These are phyloP conservation scores for Oreochromis mossambicus DNA, from an alignment of 2,797 vertebrate genomes.

Conservation along the genomic window DNA sequence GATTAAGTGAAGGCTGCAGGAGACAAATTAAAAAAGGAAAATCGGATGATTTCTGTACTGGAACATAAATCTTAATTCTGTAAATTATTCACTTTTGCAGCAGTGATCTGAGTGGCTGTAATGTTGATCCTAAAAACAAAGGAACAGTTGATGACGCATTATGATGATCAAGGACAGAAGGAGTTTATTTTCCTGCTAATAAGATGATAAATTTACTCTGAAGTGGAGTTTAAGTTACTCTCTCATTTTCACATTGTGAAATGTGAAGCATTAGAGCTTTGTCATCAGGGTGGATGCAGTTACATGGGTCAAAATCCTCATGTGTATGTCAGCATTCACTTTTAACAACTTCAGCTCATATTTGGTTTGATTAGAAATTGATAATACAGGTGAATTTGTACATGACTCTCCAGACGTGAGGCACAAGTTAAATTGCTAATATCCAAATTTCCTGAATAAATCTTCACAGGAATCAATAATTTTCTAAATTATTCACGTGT, in stretches of 20 bases:
- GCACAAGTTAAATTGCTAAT: neutral
- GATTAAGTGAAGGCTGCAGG: neutral
- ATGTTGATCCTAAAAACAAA: neutral
- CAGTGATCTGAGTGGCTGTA: neutral
- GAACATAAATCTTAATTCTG: neutral
- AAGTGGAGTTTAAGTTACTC: neutral
- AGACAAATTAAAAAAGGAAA: neutral
- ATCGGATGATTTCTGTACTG: neutral
- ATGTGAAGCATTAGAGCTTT: neutral
- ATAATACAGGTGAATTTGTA: accelerated
- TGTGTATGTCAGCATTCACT: neutral
- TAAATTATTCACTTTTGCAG: neutral
- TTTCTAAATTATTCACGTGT: neutral
- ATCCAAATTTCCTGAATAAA: neutral
- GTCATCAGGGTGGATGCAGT: neutral
- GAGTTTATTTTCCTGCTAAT: neutral
- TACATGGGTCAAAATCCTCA: neutral
- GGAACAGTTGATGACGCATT: neutral
- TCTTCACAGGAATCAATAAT: neutral
- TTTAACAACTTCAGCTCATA: accelerated
- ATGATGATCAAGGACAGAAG: neutral
- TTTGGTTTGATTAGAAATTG: neutral
- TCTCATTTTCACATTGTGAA: neutral
- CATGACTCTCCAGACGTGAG: neutral
- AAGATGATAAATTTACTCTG: neutral